Conservation (phyloP, 1,140 invertebrate genomes). For the Scaptomyza montana region DNA sequence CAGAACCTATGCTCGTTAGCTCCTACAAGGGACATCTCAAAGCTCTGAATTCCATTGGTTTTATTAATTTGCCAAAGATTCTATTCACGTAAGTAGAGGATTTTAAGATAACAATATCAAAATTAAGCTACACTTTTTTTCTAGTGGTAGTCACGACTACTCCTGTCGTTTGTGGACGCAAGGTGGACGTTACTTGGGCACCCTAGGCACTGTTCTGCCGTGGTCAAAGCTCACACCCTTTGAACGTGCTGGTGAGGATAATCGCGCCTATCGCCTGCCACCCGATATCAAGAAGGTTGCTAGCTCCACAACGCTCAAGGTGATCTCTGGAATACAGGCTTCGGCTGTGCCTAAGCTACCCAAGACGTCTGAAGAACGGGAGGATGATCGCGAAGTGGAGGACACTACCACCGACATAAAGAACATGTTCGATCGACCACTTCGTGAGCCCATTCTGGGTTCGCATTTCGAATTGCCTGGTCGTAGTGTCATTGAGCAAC, state of each 20-base stretch:
- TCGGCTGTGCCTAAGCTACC: conserved; percentile 11
- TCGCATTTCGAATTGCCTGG: conserved; percentile 83
- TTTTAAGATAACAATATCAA: no score
- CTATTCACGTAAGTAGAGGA: conserved; percentile 85
- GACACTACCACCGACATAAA: conserved; percentile 62
- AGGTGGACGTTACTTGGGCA: conserved; percentile 88
- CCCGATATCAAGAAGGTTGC: conserved; percentile 87
- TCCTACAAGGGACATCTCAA: conserved; percentile 87
- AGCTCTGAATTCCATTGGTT: conserved; percentile 86
- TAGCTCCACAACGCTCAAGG: conserved; percentile 88
- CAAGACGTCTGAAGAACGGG: conserved; percentile 46
- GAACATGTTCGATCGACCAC: conserved; percentile 83
- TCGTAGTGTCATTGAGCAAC: conserved; percentile 77
- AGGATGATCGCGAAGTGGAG: conserved; percentile 24
- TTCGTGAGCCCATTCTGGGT: conserved; percentile 84
- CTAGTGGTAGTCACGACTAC: conserved; percentile 89
- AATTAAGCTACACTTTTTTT: not conserved
- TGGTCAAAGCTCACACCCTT: conserved; percentile 85
- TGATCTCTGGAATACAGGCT: conserved; percentile 76
- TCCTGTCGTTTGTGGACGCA: conserved; percentile 89
- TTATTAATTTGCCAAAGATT: conserved; percentile 86
- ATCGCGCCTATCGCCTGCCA: conserved; percentile 85
- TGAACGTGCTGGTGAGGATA: conserved; percentile 72
- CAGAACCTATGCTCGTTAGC: conserved; percentile 87
- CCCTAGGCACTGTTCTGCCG: conserved; percentile 87